Evolutionary conservation across 2,888 invertebrate species (phyloP), one percentile per base, ranked within the genome.

Genomic region (Pegoplata infirma): DNA sequence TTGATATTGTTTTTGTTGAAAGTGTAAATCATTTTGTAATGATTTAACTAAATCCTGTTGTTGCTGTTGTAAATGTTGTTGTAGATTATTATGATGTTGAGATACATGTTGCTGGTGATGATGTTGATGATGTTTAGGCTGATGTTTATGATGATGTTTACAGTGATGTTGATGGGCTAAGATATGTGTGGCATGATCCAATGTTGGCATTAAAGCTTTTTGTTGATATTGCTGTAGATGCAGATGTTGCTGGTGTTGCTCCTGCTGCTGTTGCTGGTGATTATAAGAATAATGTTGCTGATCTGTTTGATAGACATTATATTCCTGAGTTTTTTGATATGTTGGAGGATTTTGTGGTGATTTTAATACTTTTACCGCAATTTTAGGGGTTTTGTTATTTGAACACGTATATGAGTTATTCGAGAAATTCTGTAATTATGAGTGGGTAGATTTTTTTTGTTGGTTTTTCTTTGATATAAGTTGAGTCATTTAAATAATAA

Each of bases 171-270:
- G 81, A 47, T 81, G 80, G 0, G 76, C 80, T 67, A 63, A 56
- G 63, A 77, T 82, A 66, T 59, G 66, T 16, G 44, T 80, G 80
- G 80, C 83, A 83, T 87, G 75, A 84, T 86, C 85, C 85, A 89
- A 80, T 80, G 89, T 85, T 81, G 89, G 84, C 89, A 89, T 83
- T 81, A 84, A 82, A 76, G 85, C 85, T 80, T 88, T 82, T 53
- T 82, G 82, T 36, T 82, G 82, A 12, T 83, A 81, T 10, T 82
- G 84, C 19, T 82, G 82, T 36, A 82, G 82, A 12, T 83, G 81
- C 12, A 82, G 84, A 19, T 82, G 80, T 3, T 80, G 75, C 3
- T 74, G 73, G 21, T 69, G 68, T 10, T 72, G 61, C 5, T 77
- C 76, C 2, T 28, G 6, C 16, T 16, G 53, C 1, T 75, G 58